Evolutionary conservation across 2,888 invertebrate genomes (phyloP), one percentile per base, ranked within the genome.

Genomic region (Aporophyla nigra): DNA sequence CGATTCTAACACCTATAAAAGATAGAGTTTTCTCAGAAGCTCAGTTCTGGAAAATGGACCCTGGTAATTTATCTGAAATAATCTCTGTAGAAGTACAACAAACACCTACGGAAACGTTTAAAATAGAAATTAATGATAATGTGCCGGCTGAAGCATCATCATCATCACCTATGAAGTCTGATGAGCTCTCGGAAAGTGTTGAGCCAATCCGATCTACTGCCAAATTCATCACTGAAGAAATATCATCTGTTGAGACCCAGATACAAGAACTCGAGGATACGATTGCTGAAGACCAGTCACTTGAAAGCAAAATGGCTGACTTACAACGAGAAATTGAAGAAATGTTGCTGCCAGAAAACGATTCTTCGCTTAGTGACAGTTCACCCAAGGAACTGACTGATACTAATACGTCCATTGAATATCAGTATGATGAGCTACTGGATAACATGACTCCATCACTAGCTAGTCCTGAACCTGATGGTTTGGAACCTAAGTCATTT

Each of bases 281-380:
- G 77, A 92, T 95, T 76, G 91, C 93, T 40, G 95, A 94, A 74
- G 96, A 96, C 83, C 93, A 94, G 78, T 96, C 96, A 2, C 92
- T 96, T 71, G 96, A 96, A 88, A 93, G 92, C 86, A 95, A 96
- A 93, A 96, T 96, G 94, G 96, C 96, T 63, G 96, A 96, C 83
- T 91, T 96, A 72, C 96, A 96, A 90, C 92, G 95, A 87, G 96
- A 96, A 93, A 96, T 96, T 58, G 96, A 97, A 84, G 96, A 96
- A 92, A 94, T 96, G 94, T 85, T 96, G 53, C 85, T 94, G 49
- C 96, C 96, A 58, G 96, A 96, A 93, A 96, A 95, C 87, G 96
- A 96, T 84, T 93, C 93, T 24, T 95, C 96, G 74, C 85, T 86
- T n/a, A 95, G 93, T 78, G 95, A 96, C 65, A 93, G 92, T 43